Evolutionary conservation across 1,140 invertebrate genomes (phyloP), one percentile per base, ranked within the genome.

Genomic region (Dreissena polymorpha): DNA sequence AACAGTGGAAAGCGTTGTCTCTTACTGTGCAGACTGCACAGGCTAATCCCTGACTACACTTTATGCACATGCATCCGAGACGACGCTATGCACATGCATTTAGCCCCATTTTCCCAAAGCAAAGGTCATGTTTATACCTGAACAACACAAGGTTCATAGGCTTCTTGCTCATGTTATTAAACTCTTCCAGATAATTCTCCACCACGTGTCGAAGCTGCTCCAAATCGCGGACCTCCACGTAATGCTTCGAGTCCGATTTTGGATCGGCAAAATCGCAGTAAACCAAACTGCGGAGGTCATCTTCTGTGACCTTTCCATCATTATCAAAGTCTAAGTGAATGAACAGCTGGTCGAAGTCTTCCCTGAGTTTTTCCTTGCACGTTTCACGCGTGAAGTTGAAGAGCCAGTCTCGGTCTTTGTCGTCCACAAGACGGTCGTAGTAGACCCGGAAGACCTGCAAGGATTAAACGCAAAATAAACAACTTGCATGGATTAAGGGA

Each of bases 111-210:
- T 2, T 39, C 8, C 39, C 39, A 39, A 39, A 39, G 39, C 39
- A 39, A 39, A 8, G 8, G 8, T 5, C 39, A 39, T 2, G 39
- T 39, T 39, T 39, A 5, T 39, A 96, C 96, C 96, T 96, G 92
- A 99, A 99, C 29, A 99, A 93, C 6, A 99, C 97, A 65, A 99
- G 94, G 94, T 98, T 97, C 98, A 99, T 99, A 0, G 98, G 97
- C 90, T 99, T 99, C 91, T 98, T 99, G 25, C 97, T 97, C 96
- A 99, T 97, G 81, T 98, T 97, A 91, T 99, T 99, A 88, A 96
- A 99, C 90, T 99, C 98, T 2, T 96, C 95, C 16, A 99, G 94
- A 93, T 97, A 98, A 0, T 95, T 95, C 90, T 99, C 97, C 0
- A 98, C 97, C n/a, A 98, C 96, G 0, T 94, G 94, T 85, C 95